Evolutionary conservation across 1,140 invertebrate genomes (phyloP), one percentile per base, ranked within the genome.

Genomic region (Leptoteleia sp.): DNA sequence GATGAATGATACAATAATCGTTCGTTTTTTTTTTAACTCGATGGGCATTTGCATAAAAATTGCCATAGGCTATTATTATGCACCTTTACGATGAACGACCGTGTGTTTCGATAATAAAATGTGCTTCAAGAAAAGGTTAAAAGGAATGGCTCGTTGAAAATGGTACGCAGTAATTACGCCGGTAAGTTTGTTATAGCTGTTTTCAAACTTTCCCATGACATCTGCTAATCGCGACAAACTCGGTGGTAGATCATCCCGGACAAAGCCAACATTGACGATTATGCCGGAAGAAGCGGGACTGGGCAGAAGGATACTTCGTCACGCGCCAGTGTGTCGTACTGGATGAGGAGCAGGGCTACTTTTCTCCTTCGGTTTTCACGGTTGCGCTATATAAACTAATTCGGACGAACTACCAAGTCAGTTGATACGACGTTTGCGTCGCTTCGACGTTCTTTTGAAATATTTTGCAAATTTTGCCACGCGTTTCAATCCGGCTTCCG

Each of bases 121-220:
- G 42, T 50, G 31, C 11, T 52, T 35, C 9, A 54, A n/a, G 19
- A 38, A 35, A 65, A 38, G 59, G 9, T 22, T 22, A 59, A 37
- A 35, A 55, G 65, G 45, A 35, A 38, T 55, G 9, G 15, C 29
- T 22, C 1, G 45, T 17, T 64, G 64, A 57, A 78, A 78, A 71
- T 71, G 31, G 65, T 77, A 71, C 75, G 75, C 75, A 52, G 61
- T 77, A 77, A 77, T 78, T 78, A 45, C 61, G 27, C 47, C 31
- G 50, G 43, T 61, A 54, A 64, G 11, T 65, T 79, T n/a, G n/a
- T n/a, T 70, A 70, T 59, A 47, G 59, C 65, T 42, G 65, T 71
- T 76, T 80, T 80, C 65, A 57, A 55, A 75, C 77, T 80, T 80
- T 80, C 77, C 67, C 77, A 80, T 75, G 76, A 79, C 76, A 79